These are phyloP conservation scores for Meganola albula DNA, from an alignment of 2,888 invertebrate species.

Conservation along the genomic window DNA sequence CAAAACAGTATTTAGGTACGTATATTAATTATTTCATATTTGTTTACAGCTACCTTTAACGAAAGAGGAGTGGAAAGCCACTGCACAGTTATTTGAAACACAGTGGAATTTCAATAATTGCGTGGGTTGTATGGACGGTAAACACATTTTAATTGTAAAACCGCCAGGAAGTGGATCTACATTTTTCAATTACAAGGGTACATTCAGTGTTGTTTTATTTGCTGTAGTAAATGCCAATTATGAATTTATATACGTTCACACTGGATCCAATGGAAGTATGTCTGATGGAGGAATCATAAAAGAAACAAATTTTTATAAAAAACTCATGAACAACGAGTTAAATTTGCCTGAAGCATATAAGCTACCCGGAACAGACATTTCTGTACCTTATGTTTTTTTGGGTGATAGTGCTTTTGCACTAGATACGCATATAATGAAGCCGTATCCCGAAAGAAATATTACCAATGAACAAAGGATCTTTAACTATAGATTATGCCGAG, in stretches of 20 bases:
- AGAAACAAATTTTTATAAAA: slow-evolving; percentile 17
- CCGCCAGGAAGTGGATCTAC: slow-evolving; percentile 21
- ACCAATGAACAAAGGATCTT: slow-evolving; percentile 8
- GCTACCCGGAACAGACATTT: slow-evolving; percentile 23
- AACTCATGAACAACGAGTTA: slow-evolving; percentile 20
- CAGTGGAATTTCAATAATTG: slow-evolving; percentile 30
- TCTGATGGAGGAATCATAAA: slow-evolving; percentile 8
- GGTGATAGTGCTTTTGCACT: slow-evolving; percentile 7
- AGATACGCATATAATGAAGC: slow-evolving; percentile 2
- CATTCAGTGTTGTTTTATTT: slow-evolving; percentile 14
- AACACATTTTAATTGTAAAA: slow-evolving; percentile 20
- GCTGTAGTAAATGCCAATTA: slow-evolving; percentile 22
- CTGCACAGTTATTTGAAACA: slow-evolving; percentile 23
- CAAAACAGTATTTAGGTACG: no score
- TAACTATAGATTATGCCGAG: slow-evolving; percentile 13
- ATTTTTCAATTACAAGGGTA: slow-evolving; percentile 29
- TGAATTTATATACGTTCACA: background rate
- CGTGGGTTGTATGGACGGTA: slow-evolving; percentile 24
- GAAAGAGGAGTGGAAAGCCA: slow-evolving; percentile 23
- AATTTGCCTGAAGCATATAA: slow-evolving; percentile 27
- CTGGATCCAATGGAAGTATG: slow-evolving; percentile 9
- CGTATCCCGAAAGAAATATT: slow-evolving; percentile 6
- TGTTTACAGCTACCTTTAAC: slow-evolving; percentile 2
- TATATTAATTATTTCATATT: no score
- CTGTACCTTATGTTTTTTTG: slow-evolving; percentile 31